phyloP scores from a whole-genome alignment of 2,113 vertebrate genomes.

The Dendropsophus ebraccatus region DNA sequence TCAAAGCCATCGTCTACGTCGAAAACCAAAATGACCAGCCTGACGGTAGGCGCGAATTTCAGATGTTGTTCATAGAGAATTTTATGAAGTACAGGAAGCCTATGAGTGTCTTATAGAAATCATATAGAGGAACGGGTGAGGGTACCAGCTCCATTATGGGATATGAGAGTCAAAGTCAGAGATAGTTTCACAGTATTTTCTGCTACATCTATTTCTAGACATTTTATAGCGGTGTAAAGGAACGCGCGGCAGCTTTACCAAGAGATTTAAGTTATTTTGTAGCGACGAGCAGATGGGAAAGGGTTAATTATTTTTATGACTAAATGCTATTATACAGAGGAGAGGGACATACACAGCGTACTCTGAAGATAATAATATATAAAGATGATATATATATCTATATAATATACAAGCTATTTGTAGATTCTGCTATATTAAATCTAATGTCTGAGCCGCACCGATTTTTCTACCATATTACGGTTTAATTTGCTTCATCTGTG shows the following conservation, averaged over 20 bases:
- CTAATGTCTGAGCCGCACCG: neutral
- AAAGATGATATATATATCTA: neutral
- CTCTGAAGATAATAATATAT: conserved; percentile 1
- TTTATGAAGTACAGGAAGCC: neutral
- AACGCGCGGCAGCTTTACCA: conserved; percentile 21
- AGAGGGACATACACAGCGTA: neutral
- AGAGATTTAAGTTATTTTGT: conserved; percentile 52
- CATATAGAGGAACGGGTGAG: neutral
- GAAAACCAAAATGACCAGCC: neutral
- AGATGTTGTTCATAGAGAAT: neutral
- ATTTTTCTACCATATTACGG: conserved; percentile 23
- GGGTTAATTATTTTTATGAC: conserved; percentile 46
- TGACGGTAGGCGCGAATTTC: neutral
- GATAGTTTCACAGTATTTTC: conserved; percentile 34
- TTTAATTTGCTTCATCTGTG: neutral
- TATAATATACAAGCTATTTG: conserved; percentile 31
- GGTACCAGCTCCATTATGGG: too few species aligned
- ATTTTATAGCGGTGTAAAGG: conserved; percentile 20
- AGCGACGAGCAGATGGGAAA: conserved; percentile 7
- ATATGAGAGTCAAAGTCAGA: too few species aligned
- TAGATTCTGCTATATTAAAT: conserved; percentile 33
- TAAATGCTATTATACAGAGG: conserved; percentile 32
- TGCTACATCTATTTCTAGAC: conserved; percentile 14
- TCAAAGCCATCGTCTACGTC: neutral
- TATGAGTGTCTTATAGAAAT: neutral